phyloP scores from a whole-genome alignment of 2,797 vertebrate genomes.

The Craterocephalus amniculus region DNA sequence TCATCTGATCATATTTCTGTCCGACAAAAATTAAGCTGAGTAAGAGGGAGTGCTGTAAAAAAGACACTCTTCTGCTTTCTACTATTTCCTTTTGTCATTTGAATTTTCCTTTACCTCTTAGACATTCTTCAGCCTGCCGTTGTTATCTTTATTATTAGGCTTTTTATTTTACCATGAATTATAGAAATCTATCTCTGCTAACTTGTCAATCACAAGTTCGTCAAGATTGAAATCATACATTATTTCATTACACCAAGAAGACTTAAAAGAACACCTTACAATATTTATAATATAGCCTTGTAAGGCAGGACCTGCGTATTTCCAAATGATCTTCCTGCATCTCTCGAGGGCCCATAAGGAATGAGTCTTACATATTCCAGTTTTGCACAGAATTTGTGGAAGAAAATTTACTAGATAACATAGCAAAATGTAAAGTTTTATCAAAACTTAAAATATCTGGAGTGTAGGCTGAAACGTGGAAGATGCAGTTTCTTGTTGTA shows the following conservation, averaged over 20 bases:
- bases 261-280: not conserved
- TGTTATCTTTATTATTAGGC: too few species aligned
- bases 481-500: not conserved
- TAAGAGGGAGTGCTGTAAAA: constrained; percentile 38
- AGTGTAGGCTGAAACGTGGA: not conserved
- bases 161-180: not conserved
- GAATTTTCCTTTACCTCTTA: too few species aligned
- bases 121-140: too few species aligned
- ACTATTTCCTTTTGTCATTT: not conserved
- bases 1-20: constrained; percentile 51
- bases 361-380: too few species aligned
- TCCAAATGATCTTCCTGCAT: not conserved
- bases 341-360: not conserved
- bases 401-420: too few species aligned
- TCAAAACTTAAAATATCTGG: not conserved
- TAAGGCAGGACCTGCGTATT: not conserved
- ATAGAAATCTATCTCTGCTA: not conserved
- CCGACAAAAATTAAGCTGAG: constrained; percentile 31
- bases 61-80: constrained; percentile 24
- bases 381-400: too few species aligned
- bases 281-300: not conserved
- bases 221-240: not conserved
- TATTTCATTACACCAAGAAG: not conserved
- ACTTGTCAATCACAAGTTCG: not conserved
- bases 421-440: too few species aligned